phyloP scores from a whole-genome alignment of 2,113 vertebrate species.

The Trichomycterus rosablanca region DNA sequence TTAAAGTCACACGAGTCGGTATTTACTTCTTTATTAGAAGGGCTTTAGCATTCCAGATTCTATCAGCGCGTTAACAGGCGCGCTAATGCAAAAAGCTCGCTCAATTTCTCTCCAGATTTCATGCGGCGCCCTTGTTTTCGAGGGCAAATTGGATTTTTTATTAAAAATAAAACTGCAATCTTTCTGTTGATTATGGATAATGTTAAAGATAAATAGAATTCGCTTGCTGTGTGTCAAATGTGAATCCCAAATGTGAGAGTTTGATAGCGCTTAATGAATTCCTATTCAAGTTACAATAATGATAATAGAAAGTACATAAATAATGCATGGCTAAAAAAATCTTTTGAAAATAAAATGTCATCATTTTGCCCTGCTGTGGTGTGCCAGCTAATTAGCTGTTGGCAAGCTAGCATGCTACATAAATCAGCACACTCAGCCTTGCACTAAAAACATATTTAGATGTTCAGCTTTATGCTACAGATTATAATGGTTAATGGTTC shows the following conservation, averaged over 20 bases:
- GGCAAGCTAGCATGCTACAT: background rate
- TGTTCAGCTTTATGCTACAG: too few species aligned
- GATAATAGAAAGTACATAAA: conserved; percentile 1
- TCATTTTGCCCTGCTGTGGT: background rate
- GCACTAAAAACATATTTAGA: too few species aligned
- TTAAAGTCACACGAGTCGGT: conserved; percentile 1
- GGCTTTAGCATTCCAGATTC: conserved; percentile 10
- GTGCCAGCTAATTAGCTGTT: background rate
- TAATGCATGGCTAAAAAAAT: background rate
- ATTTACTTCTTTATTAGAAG: conserved; percentile 29
- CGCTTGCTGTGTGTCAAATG: background rate
- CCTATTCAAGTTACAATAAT: background rate
- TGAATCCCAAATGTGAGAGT: background rate
- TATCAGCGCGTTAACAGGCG: conserved; percentile 25
- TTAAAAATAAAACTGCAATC: conserved; percentile 20
- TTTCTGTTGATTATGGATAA: conserved; percentile 11
- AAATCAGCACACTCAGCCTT: background rate
- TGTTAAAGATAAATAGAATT: conserved; percentile 6
- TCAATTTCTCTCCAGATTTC: conserved; percentile 29
- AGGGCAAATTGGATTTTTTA: conserved; percentile 22
- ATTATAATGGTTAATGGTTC: too few species aligned
- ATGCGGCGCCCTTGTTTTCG: conserved; percentile 7
- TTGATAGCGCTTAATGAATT: background rate
- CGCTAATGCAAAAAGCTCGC: conserved; percentile 29
- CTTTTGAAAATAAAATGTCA: background rate